These are phyloP conservation scores for Pseudomyrmex sp. DNA, from an alignment of 1,140 invertebrate species.

Conservation along the genomic window DNA sequence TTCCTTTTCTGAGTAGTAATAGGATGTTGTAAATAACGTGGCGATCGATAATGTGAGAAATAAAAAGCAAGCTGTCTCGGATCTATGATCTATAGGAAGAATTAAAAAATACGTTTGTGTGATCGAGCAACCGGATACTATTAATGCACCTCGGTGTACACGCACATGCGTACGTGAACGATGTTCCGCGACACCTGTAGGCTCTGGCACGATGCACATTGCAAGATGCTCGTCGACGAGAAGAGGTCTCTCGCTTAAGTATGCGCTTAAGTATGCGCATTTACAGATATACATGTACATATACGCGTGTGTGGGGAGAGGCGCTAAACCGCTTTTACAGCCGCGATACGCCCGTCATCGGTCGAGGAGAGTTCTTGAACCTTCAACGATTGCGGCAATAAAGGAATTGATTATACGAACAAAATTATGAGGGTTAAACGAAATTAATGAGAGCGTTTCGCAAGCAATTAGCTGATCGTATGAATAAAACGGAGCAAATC, in stretches of 20 bases:
- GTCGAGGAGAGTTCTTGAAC: conserved; percentile 15
- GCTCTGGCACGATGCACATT: conserved; percentile 10
- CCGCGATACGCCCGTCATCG: neutral
- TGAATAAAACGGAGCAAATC: neutral
- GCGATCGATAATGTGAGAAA: no score
- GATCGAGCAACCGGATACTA: no score
- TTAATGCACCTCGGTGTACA: conserved; percentile 3
- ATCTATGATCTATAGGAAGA: no score
- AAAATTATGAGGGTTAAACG: conserved; percentile 7
- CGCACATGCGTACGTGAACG: conserved; percentile 22
- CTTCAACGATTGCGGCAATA: conserved; percentile 1
- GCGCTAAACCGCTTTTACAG: conserved; percentile 35
- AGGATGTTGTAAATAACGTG: no score
- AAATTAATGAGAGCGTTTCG: conserved; percentile 7
- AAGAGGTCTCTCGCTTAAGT: conserved; percentile 1
- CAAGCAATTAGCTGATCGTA: neutral
- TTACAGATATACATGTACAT: neutral
- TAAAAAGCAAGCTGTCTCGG: no score
- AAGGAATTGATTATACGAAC: conserved; percentile 26
- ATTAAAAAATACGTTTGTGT: no score
- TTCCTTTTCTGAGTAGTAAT: no score
- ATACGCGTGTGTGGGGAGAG: neutral
- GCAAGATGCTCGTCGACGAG: conserved; percentile 14
- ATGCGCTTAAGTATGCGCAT: neutral
- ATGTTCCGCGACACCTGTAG: conserved; percentile 66